These are phyloP conservation scores for Dryobota labecula DNA, from an alignment of 2,888 invertebrate species.

Conservation along the genomic window DNA sequence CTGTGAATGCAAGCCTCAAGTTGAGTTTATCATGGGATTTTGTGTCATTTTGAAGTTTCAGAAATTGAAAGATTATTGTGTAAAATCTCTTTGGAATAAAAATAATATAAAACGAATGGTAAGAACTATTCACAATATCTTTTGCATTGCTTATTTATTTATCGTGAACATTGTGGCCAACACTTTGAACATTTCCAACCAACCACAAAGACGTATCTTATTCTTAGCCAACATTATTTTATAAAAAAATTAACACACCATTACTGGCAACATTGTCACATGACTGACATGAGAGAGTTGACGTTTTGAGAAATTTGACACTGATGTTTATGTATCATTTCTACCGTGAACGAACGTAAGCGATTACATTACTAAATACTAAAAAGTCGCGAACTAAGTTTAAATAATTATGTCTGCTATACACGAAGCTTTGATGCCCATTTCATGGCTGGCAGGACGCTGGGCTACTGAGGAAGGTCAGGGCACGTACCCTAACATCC, in stretches of 20 bases:
- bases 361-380: background rate
- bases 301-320: slow-evolving; percentile 1
- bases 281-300: background rate
- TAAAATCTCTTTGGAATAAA: background rate
- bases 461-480: slow-evolving; percentile 89
- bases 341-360: background rate
- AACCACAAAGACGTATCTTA: background rate
- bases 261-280: slow-evolving; percentile 15
- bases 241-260: background rate
- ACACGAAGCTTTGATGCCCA: slow-evolving; percentile 88
- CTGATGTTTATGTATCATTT: background rate
- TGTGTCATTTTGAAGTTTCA: slow-evolving; percentile 32
- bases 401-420: slow-evolving; percentile 55
- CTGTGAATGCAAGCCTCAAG: too few relatives aligned
- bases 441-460: slow-evolving; percentile 91
- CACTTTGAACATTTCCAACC: background rate
- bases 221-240: background rate
- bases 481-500: slow-evolving; percentile 91
- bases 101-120: background rate
- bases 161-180: background rate
- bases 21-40: too few relatives aligned
- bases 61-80: background rate
- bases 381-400: background rate
- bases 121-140: background rate
- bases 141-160: background rate